phyloP scores from a whole-genome alignment of 1,140 invertebrate genomes.

The Hyposmocoma kahamanoa region DNA sequence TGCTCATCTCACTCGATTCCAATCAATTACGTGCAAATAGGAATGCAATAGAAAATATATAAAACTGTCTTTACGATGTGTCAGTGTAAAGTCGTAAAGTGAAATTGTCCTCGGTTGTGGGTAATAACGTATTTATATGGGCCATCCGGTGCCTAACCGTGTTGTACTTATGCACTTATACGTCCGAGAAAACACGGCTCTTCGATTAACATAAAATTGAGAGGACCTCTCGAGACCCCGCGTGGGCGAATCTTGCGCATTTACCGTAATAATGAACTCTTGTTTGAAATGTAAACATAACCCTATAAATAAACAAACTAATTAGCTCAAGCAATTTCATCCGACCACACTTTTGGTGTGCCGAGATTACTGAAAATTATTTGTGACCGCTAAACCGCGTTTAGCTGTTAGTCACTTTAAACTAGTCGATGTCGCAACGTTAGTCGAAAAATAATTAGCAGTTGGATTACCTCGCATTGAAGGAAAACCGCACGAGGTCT shows the following conservation, averaged over 20 bases:
- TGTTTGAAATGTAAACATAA: slow-evolving; percentile 3
- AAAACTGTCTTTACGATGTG: slow-evolving; percentile 49
- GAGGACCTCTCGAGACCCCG: slow-evolving; percentile 26
- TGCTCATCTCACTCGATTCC: no score
- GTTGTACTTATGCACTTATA: slow-evolving; percentile 17
- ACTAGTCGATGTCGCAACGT: slow-evolving; percentile 36
- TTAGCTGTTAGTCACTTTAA: slow-evolving; percentile 33
- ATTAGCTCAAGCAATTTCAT: slow-evolving; percentile 1
- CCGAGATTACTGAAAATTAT: slow-evolving; percentile 11
- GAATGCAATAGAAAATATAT: slow-evolving; percentile 36
- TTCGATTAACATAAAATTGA: slow-evolving; percentile 72
- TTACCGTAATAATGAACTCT: neutral
- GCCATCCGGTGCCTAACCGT: slow-evolving; percentile 41
- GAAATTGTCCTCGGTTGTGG: slow-evolving; percentile 44
- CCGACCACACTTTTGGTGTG: neutral
- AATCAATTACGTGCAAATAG: slow-evolving; percentile 34
- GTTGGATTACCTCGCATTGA: slow-evolving; percentile 40
- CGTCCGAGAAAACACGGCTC: slow-evolving; percentile 51
- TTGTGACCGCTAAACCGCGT: slow-evolving; percentile 39
- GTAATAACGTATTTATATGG: slow-evolving; percentile 48
- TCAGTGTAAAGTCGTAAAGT: slow-evolving; percentile 58
- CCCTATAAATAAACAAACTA: slow-evolving; percentile 3
- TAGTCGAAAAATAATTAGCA: slow-evolving; percentile 60
- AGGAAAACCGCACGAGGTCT: slow-evolving; percentile 42
- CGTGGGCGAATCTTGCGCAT: slow-evolving; percentile 48